phyloP scores from a whole-genome alignment of 2,888 invertebrate genomes.

The Drosophila formosana region DNA sequence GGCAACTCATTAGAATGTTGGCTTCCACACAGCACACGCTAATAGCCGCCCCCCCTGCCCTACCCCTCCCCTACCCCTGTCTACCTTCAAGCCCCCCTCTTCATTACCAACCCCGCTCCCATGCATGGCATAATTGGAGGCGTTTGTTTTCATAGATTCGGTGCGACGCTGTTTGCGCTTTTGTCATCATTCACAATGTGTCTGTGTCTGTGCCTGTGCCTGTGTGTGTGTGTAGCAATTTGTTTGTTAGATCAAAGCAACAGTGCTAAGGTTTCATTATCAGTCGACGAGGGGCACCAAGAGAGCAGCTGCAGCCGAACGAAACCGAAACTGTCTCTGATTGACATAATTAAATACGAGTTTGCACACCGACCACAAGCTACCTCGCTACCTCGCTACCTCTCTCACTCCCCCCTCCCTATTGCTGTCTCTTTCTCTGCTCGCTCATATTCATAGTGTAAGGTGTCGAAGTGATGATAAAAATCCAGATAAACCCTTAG shows the following conservation, averaged over 20 bases:
- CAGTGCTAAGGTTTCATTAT: constrained; percentile 72
- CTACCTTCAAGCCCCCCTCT: background rate
- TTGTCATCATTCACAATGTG: constrained; percentile 45
- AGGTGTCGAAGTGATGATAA: background rate
- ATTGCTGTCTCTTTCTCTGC: background rate
- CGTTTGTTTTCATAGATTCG: constrained; percentile 32
- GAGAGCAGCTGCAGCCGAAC: constrained; percentile 1
- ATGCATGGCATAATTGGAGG: constrained; percentile 64
- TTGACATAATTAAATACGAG: constrained; percentile 47
- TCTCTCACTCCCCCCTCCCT: background rate
- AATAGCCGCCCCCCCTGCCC: constrained; percentile 62
- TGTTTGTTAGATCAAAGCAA: constrained; percentile 67
- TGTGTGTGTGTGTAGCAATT: constrained; percentile 40
- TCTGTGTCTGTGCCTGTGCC: background rate
- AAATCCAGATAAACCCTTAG: background rate
- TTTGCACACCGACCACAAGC: constrained; percentile 11
- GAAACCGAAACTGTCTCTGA: constrained; percentile 27
- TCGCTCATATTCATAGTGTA: background rate
- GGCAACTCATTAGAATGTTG: constrained; percentile 78
- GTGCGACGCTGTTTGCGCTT: constrained; percentile 41
- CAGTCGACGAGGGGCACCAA: constrained; percentile 18
- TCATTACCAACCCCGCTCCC: background rate
- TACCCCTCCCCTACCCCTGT: background rate
- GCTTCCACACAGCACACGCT: constrained; percentile 50
- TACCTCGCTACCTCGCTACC: background rate